Percentiles rank a stretch among this genome's conserved stretches.
phyloP scores from a whole-genome alignment of 2,113 vertebrate genomes.

The Mesocricetus auratus region DNA sequence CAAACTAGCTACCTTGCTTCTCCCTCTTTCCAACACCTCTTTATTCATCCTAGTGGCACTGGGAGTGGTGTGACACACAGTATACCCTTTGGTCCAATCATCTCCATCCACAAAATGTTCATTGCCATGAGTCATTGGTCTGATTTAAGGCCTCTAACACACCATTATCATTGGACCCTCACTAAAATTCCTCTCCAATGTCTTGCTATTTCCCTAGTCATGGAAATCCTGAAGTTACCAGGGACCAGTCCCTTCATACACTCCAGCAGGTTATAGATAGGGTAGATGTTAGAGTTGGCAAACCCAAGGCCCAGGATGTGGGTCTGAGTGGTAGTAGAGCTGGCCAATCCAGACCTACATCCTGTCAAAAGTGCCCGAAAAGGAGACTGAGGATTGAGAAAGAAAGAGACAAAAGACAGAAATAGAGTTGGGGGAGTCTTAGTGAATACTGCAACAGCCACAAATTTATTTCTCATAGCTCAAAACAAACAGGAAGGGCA shows the following conservation, averaged over 20 bases:
- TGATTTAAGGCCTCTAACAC: neutral
- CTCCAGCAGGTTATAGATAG: neutral
- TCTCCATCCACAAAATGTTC: neutral
- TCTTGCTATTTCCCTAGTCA: neutral
- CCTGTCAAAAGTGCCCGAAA: too few relatives aligned
- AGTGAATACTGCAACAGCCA: too few relatives aligned
- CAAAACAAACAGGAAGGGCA: too few relatives aligned
- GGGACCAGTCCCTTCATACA: too few relatives aligned
- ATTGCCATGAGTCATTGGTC: neutral
- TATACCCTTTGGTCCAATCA: neutral
- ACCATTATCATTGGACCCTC: neutral
- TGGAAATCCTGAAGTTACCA: too few relatives aligned
- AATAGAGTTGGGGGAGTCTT: too few relatives aligned
- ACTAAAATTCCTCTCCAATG: neutral
- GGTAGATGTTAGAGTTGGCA: neutral
- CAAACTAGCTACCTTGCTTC: neutral
- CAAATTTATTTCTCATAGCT: too few relatives aligned
- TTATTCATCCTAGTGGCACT: neutral
- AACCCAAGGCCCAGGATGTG: neutral
- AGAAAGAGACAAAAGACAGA: too few relatives aligned
- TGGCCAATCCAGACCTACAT: neutral
- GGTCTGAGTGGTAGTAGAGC: neutral
- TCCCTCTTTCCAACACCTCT: neutral
- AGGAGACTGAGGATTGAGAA: too few relatives aligned
- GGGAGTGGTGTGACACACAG: neutral